Evolutionary conservation across 2,888 invertebrate species (phyloP), one percentile per base, ranked within the genome.

Genomic region (Tortrix viridana): DNA sequence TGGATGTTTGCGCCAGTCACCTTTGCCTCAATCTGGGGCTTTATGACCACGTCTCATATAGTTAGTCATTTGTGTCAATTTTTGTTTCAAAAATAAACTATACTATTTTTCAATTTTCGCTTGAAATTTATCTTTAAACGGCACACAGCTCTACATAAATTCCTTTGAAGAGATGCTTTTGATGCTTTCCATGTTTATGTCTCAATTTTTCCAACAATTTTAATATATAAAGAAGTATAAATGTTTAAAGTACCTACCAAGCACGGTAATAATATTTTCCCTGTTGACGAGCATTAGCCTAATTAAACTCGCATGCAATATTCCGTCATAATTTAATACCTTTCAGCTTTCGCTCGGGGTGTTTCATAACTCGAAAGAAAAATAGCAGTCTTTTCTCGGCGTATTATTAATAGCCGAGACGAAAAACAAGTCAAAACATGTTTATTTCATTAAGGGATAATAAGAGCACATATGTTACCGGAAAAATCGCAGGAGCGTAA

Each of bases 261-360:
- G 26, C 20, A 4, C 19, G n/a, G 32, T 38, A 16, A 48, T 32
- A 41, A 22, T 53, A 60, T 32, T 32, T 48, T 54, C 16, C 14
- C 19, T 20, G 53, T 14, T 37, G 50, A 14, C 46, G 5, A 38
- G 47, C 52, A 60, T 60, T 41, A 60, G 19, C 32, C 12, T 53
- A 60, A 60, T 60, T 60, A 60, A 54, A 41, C 20, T 54, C 23
- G 5, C 19, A 19, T 26, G 16, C 52, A 37, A 49, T n/a, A 50
- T 19, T 32, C 16, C 43, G 20, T 3, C 16, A 50, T 44, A 20
- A 49, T 26, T 43, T 44, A n/a, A 59, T 44, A 47, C 19, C 18
- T 14, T 12, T 22, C 14, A 50, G 32, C 14, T 32, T 22, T 18
- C 23, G n/a, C 26, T 26, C 53, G 41, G 14, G 18, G 14, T n/a